Conservation (phyloP, 2,888 invertebrate species). For the Chymomyza fuscimana region DNA sequence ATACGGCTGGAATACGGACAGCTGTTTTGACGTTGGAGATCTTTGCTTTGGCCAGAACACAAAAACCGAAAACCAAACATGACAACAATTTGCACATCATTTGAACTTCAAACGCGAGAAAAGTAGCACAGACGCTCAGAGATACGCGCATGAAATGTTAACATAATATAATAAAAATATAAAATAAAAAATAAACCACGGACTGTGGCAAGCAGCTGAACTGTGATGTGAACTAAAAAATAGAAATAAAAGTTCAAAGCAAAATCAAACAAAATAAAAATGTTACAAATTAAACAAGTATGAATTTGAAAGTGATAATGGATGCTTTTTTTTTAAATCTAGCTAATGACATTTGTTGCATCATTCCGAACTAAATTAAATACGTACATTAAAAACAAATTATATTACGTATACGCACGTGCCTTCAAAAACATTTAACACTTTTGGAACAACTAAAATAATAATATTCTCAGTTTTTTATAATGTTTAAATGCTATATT, state of each 20-base stretch:
- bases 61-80: conserved; percentile 29
- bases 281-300: conserved; percentile 14
- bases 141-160: conserved; percentile 49
- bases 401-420: neutral
- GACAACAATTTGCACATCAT: conserved; percentile 62
- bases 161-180: conserved; percentile 21
- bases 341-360: neutral
- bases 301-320: neutral
- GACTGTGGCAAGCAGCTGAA: conserved; percentile 19
- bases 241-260: neutral
- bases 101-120: conserved; percentile 73
- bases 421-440: neutral
- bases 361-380: no score
- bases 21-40: conserved; percentile 37
- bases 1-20: neutral
- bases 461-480: neutral
- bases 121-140: conserved; percentile 57
- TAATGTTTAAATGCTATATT: neutral
- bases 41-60: conserved; percentile 50
- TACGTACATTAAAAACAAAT: neutral
- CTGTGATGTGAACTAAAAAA: neutral
- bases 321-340: neutral
- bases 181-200: conserved; percentile 6
- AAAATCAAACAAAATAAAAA: conserved; percentile 20
- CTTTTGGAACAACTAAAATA: neutral